A percentile compares a stretch with the other conserved stretches of the same genome.
phyloP scores from a whole-genome alignment of 1,140 invertebrate genomes.

The Cyclina sinensis region DNA sequence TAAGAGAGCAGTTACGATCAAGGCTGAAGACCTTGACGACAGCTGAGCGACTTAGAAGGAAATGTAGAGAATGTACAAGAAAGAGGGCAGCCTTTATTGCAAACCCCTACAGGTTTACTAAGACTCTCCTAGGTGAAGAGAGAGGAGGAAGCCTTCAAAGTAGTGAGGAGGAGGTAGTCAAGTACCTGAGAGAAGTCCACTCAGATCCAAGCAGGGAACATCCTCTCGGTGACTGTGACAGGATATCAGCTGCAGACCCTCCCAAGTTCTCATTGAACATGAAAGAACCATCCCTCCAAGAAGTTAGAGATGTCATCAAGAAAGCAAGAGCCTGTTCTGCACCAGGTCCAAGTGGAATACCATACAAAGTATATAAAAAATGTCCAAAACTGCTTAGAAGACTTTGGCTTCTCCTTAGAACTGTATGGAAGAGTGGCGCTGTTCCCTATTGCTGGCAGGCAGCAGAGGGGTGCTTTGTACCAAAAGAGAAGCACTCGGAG shows the following conservation, averaged over 20 bases:
- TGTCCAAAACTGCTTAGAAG: constrained; percentile 47
- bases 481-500: constrained; percentile 67
- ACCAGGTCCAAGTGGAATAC: constrained; percentile 56
- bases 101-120: constrained; percentile 34
- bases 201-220: constrained; percentile 37
- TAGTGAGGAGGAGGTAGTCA: constrained; percentile 41
- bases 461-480: constrained; percentile 61
- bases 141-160: constrained; percentile 48
- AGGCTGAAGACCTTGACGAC: constrained; percentile 1
- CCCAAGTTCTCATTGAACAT: not conserved
- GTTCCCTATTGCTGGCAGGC: constrained; percentile 59
- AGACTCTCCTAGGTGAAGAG: constrained; percentile 24
- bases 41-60: constrained; percentile 43
- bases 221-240: constrained; percentile 23
- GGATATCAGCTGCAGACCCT: not conserved
- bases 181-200: constrained; percentile 24
- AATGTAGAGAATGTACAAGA: not conserved
- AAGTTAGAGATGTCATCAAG: constrained; percentile 38
- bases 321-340: constrained; percentile 48
- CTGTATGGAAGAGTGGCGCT: constrained; percentile 39
- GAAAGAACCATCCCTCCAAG: constrained; percentile 53
- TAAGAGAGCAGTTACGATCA: constrained; percentile 59
- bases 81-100: constrained; percentile 38
- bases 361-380: too few relatives aligned
- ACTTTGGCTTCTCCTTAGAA: constrained; percentile 43